Conservation (phyloP, 1,140 invertebrate genomes). For the Copidosoma floridanum region DNA sequence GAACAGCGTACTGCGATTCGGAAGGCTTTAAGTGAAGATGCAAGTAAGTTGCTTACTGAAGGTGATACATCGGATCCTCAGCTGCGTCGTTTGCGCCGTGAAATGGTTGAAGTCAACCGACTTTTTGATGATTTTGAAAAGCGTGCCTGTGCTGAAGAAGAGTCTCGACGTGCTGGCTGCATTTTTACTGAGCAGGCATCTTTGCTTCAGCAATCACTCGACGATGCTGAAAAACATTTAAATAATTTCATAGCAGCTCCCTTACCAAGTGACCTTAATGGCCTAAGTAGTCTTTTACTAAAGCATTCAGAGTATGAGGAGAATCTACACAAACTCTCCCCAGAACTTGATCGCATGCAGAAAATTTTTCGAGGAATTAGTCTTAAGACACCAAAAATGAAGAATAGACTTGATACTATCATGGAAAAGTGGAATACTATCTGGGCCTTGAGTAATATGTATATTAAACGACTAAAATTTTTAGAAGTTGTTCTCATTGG, state of each 20-base stretch:
- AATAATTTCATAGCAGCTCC: conserved; percentile 77
- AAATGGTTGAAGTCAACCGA: conserved; percentile 94
- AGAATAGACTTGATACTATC: conserved; percentile 83
- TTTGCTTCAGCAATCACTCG: conserved; percentile 76
- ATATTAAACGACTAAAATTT: conserved; percentile 87
- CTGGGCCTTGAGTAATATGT: conserved; percentile 81
- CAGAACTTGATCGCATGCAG: conserved; percentile 80
- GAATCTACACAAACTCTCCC: conserved; percentile 68
- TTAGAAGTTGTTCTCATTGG: conserved; percentile 86
- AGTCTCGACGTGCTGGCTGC: conserved; percentile 82
- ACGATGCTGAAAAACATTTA: conserved; percentile 81
- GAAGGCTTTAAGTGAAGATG: conserved; percentile 93
- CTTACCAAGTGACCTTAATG: conserved; percentile 81
- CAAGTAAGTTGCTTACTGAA: conserved; percentile 90
- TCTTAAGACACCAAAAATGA: conserved; percentile 84
- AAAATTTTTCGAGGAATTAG: conserved; percentile 79
- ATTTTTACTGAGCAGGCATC: conserved; percentile 82
- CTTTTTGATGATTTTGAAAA: conserved; percentile 93
- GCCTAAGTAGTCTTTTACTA: conserved; percentile 79
- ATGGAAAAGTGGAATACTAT: conserved; percentile 90
- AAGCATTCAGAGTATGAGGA: conserved; percentile 88
- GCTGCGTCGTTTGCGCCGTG: conserved; percentile 77
- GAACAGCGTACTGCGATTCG: conserved; percentile 93
- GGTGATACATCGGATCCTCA: conserved; percentile 92
- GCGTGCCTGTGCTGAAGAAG: conserved; percentile 79